phyloP scores from a whole-genome alignment of 92 coral and sea anemone genomes.

The Plumapathes pennacea region DNA sequence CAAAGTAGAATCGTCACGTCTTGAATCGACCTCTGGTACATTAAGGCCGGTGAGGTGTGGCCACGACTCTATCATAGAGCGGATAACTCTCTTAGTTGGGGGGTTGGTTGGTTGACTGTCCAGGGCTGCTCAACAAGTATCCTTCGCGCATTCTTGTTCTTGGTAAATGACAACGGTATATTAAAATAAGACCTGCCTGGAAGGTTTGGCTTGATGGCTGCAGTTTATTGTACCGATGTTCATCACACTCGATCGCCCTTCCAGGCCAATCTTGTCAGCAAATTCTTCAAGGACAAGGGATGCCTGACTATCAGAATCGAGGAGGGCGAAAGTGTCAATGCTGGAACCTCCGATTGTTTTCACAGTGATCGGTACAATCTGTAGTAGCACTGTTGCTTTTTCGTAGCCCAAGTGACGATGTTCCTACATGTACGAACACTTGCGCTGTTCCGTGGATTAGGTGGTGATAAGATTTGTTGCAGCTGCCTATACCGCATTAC shows the following conservation, averaged over 20 bases:
- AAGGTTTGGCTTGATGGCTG: slow-evolving; percentile 17
- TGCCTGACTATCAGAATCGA: slow-evolving; percentile 58
- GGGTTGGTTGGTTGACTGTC: slow-evolving; percentile 39
- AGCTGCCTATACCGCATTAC: slow-evolving; percentile 26
- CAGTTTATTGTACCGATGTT: slow-evolving; percentile 47
- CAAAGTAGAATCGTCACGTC: slow-evolving; percentile 41
- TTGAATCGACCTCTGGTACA: slow-evolving; percentile 43
- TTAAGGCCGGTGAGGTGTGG: slow-evolving; percentile 28
- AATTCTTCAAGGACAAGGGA: slow-evolving; percentile 33
- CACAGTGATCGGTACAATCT: slow-evolving; percentile 47
- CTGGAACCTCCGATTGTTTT: slow-evolving; percentile 21
- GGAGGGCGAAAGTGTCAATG: slow-evolving; percentile 46
- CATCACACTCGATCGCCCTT: slow-evolving; percentile 24
- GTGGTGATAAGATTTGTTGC: slow-evolving; percentile 44
- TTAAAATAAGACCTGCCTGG: slow-evolving; percentile 46
- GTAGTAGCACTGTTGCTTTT: slow-evolving; percentile 34
- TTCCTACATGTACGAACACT: slow-evolving; percentile 32
- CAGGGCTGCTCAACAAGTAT: slow-evolving; percentile 44
- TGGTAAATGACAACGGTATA: too few species aligned
- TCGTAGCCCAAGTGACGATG: slow-evolving; percentile 19
- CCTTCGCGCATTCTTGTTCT: too few species aligned
- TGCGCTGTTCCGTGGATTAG: slow-evolving; percentile 47
- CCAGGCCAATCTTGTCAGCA: slow-evolving; percentile 37
- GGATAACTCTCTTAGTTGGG: slow-evolving; percentile 29
- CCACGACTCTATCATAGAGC: slow-evolving; percentile 15